Evolutionary conservation across 2,797 vertebrate genomes (phyloP), one percentile per base, ranked within the genome.

Genomic region (Lemur catta): DNA sequence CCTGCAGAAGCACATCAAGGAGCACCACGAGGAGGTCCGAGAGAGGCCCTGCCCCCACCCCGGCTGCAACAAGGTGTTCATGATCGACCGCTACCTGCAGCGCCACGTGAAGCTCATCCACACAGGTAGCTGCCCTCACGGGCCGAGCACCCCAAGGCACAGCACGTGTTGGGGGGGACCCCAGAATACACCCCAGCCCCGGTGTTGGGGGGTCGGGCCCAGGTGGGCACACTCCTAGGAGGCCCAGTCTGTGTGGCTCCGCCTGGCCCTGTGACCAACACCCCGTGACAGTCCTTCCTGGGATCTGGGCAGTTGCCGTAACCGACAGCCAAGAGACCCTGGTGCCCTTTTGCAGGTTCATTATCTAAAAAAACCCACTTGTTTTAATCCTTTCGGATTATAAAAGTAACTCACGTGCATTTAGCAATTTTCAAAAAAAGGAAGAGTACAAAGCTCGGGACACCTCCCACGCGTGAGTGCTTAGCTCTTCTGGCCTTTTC

Each of bases 1-100:
- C n/a, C 55, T 33, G 5, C 97, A 99, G 99, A 99, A 99, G 95
- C 99, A 99, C 98, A 99, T 99, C 28, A 99, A 99, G 89, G 99
- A 99, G 95, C 99, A 99, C 91, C 99, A 99, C 0, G 99, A 99
- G 72, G 99, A 99, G 96, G 99, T 99, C 28, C 98, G 99, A 50
- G 99, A 99, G 97, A 98, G 99, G 50, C 99, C 99, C 7, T 99
- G 99, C 57, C 99, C 99, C 81, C 99, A 99, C 87, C 99, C 99
- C 0, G 99, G 99, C 97, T 99, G 99, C 98, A 99, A 99, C 98
- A 99, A 99, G 97, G 99, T 99, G 13, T 99, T 99, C 98, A 99
- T 99, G 99, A 99, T 99, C 0, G 99, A 99, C 98, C 99, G 99
- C 41, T 99, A 99, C 98, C 99, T 99, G 2, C 99, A 99, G 98